Percentiles rank a stretch among this genome's conserved stretches.
phyloP scores from a whole-genome alignment of 1,140 invertebrate genomes.

The Lepidurus apus region DNA sequence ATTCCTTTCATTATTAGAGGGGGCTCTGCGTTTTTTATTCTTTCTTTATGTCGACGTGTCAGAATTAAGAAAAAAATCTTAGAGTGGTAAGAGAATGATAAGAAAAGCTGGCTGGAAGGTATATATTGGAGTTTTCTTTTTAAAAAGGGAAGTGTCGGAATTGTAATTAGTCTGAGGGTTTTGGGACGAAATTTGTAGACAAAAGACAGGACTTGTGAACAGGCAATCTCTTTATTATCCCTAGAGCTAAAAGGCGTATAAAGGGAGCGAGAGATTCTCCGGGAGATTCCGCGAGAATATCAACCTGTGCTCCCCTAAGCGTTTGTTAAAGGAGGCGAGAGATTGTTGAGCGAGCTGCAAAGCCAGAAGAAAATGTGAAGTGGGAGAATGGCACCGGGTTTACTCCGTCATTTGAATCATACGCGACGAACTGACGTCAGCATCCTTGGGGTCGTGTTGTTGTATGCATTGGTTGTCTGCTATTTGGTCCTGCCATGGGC shows the following conservation, averaged over 20 bases:
- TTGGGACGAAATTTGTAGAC: neutral
- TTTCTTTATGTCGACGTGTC: neutral
- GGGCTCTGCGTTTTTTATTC: neutral
- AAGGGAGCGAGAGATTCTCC: too few relatives aligned
- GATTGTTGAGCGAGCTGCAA: neutral
- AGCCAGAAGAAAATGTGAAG: neutral
- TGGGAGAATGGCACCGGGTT: neutral
- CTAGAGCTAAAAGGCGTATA: neutral
- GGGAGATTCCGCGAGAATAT: too few relatives aligned
- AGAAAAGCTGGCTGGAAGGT: neutral
- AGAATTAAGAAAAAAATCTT: neutral
- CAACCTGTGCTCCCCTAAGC: neutral
- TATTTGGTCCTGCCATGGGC: constrained; percentile 17
- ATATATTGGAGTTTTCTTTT: neutral
- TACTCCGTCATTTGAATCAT: constrained; percentile 10
- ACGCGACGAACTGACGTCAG: constrained; percentile 12
- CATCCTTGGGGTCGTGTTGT: constrained; percentile 1
- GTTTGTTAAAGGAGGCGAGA: neutral
- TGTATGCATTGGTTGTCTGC: neutral
- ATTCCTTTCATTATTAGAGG: neutral
- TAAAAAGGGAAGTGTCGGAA: neutral
- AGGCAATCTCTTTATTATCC: neutral
- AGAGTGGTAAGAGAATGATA: neutral
- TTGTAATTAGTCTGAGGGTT: neutral
- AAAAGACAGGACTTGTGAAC: neutral